A percentile compares a stretch with the other conserved stretches of the same genome.
Evolutionary conservation across 2,888 invertebrate species (phyloP).

Genomic region (Pterobdella sp.): DNA sequence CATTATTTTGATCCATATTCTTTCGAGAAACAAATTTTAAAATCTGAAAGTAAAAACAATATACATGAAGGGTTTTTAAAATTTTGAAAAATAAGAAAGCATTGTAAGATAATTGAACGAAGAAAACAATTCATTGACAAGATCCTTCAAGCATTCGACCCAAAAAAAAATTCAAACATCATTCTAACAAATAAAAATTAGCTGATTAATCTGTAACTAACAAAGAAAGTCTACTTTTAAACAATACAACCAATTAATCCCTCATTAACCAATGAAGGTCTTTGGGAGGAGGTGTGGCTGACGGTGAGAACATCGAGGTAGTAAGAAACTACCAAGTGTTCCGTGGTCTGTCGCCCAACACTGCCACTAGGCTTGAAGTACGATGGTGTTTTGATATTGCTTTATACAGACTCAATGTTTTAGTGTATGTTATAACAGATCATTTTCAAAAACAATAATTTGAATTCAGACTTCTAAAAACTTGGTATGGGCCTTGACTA

Average conservation of each 20-base stretch:
- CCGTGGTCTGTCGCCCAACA: constrained; percentile 49
- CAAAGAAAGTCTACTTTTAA: too few species aligned
- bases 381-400: too few species aligned
- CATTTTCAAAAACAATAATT: too few species aligned
- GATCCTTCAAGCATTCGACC: too few species aligned
- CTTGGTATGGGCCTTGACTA: too few species aligned
- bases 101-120: background rate
- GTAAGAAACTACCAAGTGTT: constrained; percentile 48
- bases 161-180: constrained; percentile 2
- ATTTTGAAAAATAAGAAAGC: background rate
- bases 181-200: too few species aligned
- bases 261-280: background rate
- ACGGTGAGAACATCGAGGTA: constrained; percentile 32
- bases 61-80: background rate
- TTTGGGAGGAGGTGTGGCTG: constrained; percentile 29
- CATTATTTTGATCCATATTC: too few species aligned
- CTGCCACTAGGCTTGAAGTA: constrained; percentile 50
- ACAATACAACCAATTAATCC: background rate
- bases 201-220: too few species aligned
- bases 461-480: too few species aligned
- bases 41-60: too few species aligned
- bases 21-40: too few species aligned
- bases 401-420: background rate
- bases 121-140: background rate
- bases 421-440: background rate